A percentile compares a stretch with the other conserved stretches of the same genome.
Conservation (phyloP, 2,113 vertebrate species). For the Trichomycterus rosablanca region DNA sequence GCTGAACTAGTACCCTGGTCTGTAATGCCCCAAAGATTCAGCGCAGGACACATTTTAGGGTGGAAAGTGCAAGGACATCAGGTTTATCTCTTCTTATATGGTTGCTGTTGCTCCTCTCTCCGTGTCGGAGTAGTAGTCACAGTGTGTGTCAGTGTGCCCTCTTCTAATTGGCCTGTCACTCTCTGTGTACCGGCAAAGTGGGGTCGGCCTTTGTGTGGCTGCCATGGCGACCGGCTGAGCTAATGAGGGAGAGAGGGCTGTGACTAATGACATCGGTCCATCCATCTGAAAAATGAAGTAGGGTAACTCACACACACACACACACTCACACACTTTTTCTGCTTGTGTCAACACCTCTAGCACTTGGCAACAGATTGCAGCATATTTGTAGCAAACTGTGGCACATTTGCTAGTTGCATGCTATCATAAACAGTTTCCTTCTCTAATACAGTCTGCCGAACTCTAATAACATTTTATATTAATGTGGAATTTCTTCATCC, state of each 20-base stretch:
- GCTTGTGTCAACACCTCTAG: conserved; percentile 12
- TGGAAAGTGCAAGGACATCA: conserved; percentile 5
- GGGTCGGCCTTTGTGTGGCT: conserved; percentile 65
- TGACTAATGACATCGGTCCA: conserved; percentile 72
- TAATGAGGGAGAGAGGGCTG: conserved; percentile 68
- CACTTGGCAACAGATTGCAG: conserved; percentile 4
- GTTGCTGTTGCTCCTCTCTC: conserved; percentile 9
- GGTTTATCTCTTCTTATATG: conserved; percentile 23
- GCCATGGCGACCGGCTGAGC: conserved; percentile 68
- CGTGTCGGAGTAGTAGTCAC: conserved; percentile 61
- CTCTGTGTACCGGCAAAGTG: conserved; percentile 48
- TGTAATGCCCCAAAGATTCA: neutral
- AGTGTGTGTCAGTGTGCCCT: conserved; percentile 64
- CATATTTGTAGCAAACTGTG: conserved; percentile 5
- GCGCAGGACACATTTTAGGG: neutral
- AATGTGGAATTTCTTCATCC: conserved; percentile 14
- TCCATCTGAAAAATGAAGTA: conserved; percentile 57
- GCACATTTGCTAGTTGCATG: neutral
- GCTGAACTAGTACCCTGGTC: too few relatives aligned
- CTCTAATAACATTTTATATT: conserved; percentile 10
- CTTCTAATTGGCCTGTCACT: conserved; percentile 74
- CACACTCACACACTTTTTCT: neutral
- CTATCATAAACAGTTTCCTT: neutral
- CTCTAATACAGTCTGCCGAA: too few relatives aligned
- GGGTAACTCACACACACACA: conserved; percentile 7